Percentiles rank a stretch among this genome's conserved stretches.
Evolutionary conservation across 2,113 vertebrate genomes (phyloP).

Genomic region (Chaetops frenatus): DNA sequence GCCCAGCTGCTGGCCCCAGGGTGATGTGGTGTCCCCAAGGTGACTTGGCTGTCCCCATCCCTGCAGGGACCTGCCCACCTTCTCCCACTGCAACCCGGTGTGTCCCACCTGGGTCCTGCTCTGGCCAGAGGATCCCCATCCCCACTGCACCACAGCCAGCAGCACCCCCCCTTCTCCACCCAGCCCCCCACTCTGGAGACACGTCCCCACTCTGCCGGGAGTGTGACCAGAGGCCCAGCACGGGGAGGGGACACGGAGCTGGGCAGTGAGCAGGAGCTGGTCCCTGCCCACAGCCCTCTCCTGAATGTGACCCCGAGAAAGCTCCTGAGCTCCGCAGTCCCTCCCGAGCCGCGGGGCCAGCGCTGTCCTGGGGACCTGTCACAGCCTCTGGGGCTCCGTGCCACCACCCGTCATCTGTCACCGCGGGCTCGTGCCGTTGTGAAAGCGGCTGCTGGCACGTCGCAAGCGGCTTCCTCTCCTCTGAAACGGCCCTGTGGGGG

Average conservation of each 20-base stretch:
- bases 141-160: background rate
- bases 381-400: background rate
- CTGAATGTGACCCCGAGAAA: background rate
- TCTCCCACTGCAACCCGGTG: accelerated
- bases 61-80: background rate
- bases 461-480: background rate
- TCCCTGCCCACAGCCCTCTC: accelerated
- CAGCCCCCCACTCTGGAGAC: background rate
- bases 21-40: accelerated
- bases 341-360: background rate
- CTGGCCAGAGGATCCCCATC: too few relatives aligned
- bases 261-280: accelerated
- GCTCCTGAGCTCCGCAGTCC: background rate
- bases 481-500: accelerated
- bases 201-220: background rate
- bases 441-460: background rate
- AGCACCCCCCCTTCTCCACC: background rate
- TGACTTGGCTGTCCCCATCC: background rate
- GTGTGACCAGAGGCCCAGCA: accelerated
- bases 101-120: background rate
- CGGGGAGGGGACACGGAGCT: accelerated
- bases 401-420: background rate
- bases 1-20: background rate
- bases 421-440: accelerated
- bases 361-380: background rate